phyloP scores from a whole-genome alignment of 2,888 invertebrate genomes.

The Macaria notata region DNA sequence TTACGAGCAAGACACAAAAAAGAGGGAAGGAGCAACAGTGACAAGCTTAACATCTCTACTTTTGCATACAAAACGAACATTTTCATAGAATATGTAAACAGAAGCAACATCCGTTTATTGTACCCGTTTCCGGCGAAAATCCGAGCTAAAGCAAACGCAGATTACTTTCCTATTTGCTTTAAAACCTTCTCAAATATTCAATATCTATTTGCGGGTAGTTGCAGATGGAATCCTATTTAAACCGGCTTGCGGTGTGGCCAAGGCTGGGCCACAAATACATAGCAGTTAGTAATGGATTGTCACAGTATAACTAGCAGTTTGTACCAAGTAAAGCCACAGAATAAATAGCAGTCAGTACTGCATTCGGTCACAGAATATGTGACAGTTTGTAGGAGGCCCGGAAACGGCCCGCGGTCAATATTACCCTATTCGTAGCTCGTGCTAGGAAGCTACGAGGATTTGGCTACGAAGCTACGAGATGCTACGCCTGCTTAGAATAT shows the following conservation, averaged over 20 bases:
- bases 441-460: constrained; percentile 3
- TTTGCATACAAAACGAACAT: too few species aligned
- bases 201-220: constrained; percentile 6
- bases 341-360: background rate
- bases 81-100: too few species aligned
- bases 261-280: constrained; percentile 6
- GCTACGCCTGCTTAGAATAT: background rate
- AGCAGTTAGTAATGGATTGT: background rate
- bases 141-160: background rate
- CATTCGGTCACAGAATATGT: background rate
- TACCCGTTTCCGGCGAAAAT: too few species aligned
- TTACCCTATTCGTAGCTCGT: constrained; percentile 4
- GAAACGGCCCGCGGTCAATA: constrained; percentile 17
- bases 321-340: too few species aligned
- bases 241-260: constrained; percentile 11
- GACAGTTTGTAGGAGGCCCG: constrained; percentile 1
- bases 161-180: constrained; percentile 8
- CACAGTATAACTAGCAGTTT: too few species aligned
- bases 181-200: constrained; percentile 12
- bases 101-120: too few species aligned
- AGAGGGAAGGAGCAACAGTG: too few species aligned
- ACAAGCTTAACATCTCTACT: too few species aligned
- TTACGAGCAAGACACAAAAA: too few species aligned
- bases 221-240: constrained; percentile 5
- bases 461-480: constrained; percentile 3